Evolutionary conservation across 1,140 invertebrate species (phyloP).

Genomic region (Ceratina australensis): DNA sequence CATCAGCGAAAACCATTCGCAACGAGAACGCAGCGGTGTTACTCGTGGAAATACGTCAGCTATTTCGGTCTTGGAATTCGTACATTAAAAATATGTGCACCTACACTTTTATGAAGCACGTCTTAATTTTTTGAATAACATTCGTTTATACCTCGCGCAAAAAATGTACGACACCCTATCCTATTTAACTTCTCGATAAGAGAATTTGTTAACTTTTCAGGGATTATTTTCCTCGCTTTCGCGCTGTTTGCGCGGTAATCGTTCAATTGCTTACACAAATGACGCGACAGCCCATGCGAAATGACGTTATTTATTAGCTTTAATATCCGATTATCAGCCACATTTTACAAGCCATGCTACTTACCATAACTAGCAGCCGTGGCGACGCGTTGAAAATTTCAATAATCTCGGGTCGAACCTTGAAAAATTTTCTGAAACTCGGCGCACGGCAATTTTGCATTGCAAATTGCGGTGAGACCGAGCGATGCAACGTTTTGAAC

Average conservation of each 20-base stretch:
- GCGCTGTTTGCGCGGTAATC: not conserved
- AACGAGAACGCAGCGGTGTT: slow-evolving; percentile 5
- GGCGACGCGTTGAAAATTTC: not conserved
- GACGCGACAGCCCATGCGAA: not conserved
- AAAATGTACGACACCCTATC: too few relatives aligned
- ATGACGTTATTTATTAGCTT: not conserved
- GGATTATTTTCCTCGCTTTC: not conserved
- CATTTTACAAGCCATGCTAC: not conserved
- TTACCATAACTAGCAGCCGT: not conserved
- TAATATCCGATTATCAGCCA: not conserved
- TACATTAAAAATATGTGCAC: too few relatives aligned
- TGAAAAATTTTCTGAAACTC: not conserved
- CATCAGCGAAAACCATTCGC: slow-evolving; percentile 44
- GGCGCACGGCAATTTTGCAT: not conserved
- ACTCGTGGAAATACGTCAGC: slow-evolving; percentile 25
- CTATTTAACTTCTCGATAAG: too few relatives aligned
- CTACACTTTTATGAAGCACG: too few relatives aligned
- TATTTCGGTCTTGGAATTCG: too few relatives aligned
- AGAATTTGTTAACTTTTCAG: too few relatives aligned
- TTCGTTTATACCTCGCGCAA: too few relatives aligned
- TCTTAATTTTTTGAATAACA: too few relatives aligned
- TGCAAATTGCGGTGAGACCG: not conserved
- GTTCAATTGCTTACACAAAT: too few relatives aligned
- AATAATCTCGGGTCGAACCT: not conserved
- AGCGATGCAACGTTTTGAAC: not conserved